A percentile compares a stretch with the other conserved stretches of the same genome.
Evolutionary conservation across 2,888 invertebrate genomes (phyloP).

Genomic region (Lordiphosa fenestrarum): DNA sequence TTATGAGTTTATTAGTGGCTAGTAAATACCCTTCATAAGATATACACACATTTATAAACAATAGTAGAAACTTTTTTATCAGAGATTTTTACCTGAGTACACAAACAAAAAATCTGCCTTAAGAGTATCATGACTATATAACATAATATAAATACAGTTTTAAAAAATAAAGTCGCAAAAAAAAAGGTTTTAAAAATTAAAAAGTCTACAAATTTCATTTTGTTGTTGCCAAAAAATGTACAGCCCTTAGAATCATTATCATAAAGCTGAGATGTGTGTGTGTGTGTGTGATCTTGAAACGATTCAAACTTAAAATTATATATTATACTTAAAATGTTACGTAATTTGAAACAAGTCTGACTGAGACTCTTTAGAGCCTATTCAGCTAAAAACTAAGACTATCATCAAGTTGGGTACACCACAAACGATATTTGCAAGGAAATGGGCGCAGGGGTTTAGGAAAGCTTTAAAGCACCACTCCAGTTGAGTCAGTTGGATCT

Average conservation of each 20-base stretch:
- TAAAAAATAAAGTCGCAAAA: conserved; percentile 14
- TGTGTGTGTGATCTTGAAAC: conserved; percentile 1
- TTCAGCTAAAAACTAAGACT: neutral
- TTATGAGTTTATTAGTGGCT: too few species aligned
- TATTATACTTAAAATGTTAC: conserved; percentile 5
- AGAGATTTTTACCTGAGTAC: conserved; percentile 33
- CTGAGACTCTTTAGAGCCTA: neutral
- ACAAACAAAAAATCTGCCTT: conserved; percentile 20
- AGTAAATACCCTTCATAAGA: too few species aligned
- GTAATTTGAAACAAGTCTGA: conserved; percentile 3
- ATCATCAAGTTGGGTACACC: too few species aligned
- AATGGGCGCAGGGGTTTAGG: too few species aligned
- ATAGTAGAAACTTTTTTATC: conserved; percentile 8
- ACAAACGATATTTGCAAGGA: too few species aligned
- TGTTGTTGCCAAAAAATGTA: conserved; percentile 29
- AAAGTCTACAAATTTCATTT: conserved; percentile 37
- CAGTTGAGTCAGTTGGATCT: too few species aligned
- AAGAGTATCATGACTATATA: conserved; percentile 21
- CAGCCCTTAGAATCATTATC: conserved; percentile 29
- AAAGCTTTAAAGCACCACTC: too few species aligned
- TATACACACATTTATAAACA: too few species aligned
- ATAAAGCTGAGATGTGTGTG: conserved; percentile 37
- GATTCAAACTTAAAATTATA: conserved; percentile 4
- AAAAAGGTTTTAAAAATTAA: conserved; percentile 18
- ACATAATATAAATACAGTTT: conserved; percentile 30